Evolutionary conservation across 2,113 vertebrate genomes (phyloP), one percentile per base, ranked within the genome.

Genomic region (Cichladusa arquata): DNA sequence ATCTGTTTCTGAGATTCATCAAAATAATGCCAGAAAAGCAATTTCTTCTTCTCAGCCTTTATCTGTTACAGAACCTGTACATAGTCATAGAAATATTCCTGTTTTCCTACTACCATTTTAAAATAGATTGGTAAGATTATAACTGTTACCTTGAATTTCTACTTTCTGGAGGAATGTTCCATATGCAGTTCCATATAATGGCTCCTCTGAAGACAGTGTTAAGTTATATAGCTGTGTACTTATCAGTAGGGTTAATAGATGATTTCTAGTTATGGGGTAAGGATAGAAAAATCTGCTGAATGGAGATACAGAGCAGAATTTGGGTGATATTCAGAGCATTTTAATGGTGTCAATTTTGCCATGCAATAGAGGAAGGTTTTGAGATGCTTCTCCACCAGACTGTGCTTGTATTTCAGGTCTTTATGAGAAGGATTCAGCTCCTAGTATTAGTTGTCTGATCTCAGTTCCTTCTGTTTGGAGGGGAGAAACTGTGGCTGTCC

Each of bases 21-120:
- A 87, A 81, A 96, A 93, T 81, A 73, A 78, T 67, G 82, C 44
- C 57, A 77, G 44, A 90, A 95, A 97, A 88, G 60, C 86, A 84
- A 33, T 95, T 94, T 86, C 50, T 86, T 67, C 44, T 76, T 66
- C 66, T 87, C 50, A 88, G 58, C 33, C 70, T 78, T 81, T 45
- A 50, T 93, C 53, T 89, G 56, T 61, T 86, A 58, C 12, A 87
- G 82, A 86, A 95, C 16, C 28, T 56, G 19, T 48, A 48, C 29
- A 5, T 5, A 78, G 50, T 31, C 61, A 57, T 53, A 40, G 88
- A 71, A 93, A 64, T 61, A 57, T 8, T 88, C 36, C 44, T 44
- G 15, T 71, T 86, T 77, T 71, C 58, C 94, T 26, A 48, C 23
- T 66, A 72, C 17, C 34, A 74, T 60, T 90, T 90, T 58, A 19